Base-by-base conservation (phyloP, 2,888 invertebrate species). In the Melieria picta region DNA sequence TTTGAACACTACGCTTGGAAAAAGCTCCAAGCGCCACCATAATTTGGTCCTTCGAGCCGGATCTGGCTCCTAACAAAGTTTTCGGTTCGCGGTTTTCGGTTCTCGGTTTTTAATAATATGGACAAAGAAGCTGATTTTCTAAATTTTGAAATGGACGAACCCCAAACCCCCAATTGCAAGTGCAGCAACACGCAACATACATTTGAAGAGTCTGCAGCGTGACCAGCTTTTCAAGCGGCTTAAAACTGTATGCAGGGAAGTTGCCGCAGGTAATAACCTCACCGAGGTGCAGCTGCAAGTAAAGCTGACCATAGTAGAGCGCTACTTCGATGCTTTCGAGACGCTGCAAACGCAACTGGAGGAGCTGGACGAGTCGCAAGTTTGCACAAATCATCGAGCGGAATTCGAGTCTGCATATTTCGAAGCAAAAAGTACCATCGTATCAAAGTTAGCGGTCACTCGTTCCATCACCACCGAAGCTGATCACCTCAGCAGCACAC, bases 401-500 rank as follows among this genome's bases (percentile, higher is more conserved):
- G 42, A 6, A 1, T 16, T 16, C 13, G 57, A 57, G 5, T 7
- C 5, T 10, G 64, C n/a, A 63, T 46, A 66, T 13, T 47, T 65
- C 56, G 65, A 65, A 11, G 11, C 63, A 43, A 3, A 64, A 13
- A 30, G 58, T 2, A 58, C 72, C 61, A 65, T 61, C 43, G 16
- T 16, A 16, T 16, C 16, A 16, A 16, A 16, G 16, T 16, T 16
- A 16, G 16, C 30, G 30, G 30, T 30, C 30, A 30, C 2, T 30
- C 30, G 30, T 30, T 30, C 30, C 30, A 30, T 3, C 30, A 30
- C 30, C 30, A 30, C 30, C 30, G 3, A 30, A 30, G 30, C 30
- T 30, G 30, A 30, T 30, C 30, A 30, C 30, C 30, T 30, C 30
- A 30, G 30, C 30, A 30, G 30, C 30, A 30, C 30, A 30, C 30